Evolutionary conservation across 2,113 vertebrate genomes (phyloP).

Genomic region (Neoarius graeffei): DNA sequence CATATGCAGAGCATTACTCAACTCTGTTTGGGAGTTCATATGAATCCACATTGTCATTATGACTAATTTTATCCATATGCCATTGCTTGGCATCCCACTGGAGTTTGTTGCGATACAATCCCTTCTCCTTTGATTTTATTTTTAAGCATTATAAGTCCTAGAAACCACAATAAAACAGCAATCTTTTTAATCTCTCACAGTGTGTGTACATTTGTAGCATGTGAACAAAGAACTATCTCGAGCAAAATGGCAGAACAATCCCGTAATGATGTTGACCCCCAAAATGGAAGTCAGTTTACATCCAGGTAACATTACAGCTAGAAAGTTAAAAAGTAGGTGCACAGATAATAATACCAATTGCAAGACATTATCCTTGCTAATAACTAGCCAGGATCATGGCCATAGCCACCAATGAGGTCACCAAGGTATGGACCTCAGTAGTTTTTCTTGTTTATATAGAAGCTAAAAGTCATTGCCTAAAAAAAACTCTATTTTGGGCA

Average conservation of each 20-base stretch:
- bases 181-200: background rate
- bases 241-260: background rate
- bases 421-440: too few relatives aligned
- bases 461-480: too few relatives aligned
- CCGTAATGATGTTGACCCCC: background rate
- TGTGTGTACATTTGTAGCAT: background rate
- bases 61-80: conserved; percentile 33
- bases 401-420: too few relatives aligned
- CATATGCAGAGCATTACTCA: conserved; percentile 24
- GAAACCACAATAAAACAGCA: background rate
- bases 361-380: background rate
- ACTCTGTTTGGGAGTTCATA: background rate
- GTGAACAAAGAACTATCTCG: background rate
- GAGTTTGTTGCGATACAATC: background rate
- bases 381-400: background rate
- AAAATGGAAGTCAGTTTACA: background rate
- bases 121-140: background rate
- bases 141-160: background rate
- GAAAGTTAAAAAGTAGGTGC: background rate
- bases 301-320: background rate
- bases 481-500: too few relatives aligned
- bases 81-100: background rate
- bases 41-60: conserved; percentile 16
- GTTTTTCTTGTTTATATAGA: too few relatives aligned
- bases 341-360: too few relatives aligned